These are phyloP conservation scores for Podotricha telesiphe DNA, from an alignment of 2,888 invertebrate genomes.

Conservation along the genomic window DNA sequence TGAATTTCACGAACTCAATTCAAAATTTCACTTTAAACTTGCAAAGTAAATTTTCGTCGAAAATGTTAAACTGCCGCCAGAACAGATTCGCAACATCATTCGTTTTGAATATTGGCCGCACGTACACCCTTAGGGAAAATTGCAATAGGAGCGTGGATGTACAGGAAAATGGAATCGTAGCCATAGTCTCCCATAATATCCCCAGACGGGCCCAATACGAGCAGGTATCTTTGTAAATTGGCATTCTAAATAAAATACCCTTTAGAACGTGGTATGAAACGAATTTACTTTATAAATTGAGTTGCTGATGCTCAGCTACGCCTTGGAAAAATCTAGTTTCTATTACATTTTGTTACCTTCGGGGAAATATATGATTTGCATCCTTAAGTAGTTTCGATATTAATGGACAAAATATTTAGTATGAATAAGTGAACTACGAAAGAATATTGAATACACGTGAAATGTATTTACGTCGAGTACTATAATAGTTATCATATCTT, in stretches of 20 bases:
- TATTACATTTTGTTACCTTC: conserved; percentile 42
- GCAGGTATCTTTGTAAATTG: conserved; percentile 72
- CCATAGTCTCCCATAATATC: conserved; percentile 67
- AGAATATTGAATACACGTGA: background rate
- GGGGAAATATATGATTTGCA: conserved; percentile 42
- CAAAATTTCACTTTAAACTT: conserved; percentile 63
- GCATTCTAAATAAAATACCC: conserved; percentile 65
- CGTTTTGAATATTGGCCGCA: conserved; percentile 78
- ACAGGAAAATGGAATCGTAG: conserved; percentile 73
- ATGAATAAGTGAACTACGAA: conserved; percentile 13
- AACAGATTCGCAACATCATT: conserved; percentile 77
- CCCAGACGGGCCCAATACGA: conserved; percentile 66
- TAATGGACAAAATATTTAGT: conserved; percentile 27
- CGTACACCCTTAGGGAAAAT: conserved; percentile 76
- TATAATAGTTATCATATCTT: background rate
- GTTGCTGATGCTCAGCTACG: conserved; percentile 44
- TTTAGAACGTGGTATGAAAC: conserved; percentile 52
- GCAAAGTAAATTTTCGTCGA: conserved; percentile 59
- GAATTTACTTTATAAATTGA: conserved; percentile 56
- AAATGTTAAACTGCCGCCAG: conserved; percentile 55
- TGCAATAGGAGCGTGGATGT: conserved; percentile 64
- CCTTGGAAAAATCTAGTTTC: conserved; percentile 44
- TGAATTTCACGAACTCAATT: conserved; percentile 65
- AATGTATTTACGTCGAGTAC: background rate
- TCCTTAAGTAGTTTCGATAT: conserved; percentile 38